Evolutionary conservation across 2,113 vertebrate species (phyloP).

Genomic region (Sisor rabdophorus): DNA sequence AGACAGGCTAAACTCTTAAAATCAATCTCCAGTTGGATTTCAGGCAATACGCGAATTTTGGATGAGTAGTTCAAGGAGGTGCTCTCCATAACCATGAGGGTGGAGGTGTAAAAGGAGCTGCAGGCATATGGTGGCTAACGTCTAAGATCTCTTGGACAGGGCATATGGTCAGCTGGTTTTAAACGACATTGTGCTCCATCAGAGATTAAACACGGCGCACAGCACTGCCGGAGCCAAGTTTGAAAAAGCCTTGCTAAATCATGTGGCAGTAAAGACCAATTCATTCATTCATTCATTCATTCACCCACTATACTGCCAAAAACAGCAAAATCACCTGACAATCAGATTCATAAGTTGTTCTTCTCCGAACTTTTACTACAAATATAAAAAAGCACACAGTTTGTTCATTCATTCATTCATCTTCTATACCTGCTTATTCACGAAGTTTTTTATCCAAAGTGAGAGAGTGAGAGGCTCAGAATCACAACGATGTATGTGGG

Average conservation of each 20-base stretch:
- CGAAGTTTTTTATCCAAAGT: no score
- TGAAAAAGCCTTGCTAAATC: slow-evolving; percentile 6
- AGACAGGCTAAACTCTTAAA: slow-evolving; percentile 36
- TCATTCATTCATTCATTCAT: no score
- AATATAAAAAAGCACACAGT: no score
- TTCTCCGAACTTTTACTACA: no score
- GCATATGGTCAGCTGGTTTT: slow-evolving; percentile 49
- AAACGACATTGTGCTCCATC: slow-evolving; percentile 11
- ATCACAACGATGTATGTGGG: no score
- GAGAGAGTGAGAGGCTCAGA: no score
- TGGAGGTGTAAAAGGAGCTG: slow-evolving; percentile 27
- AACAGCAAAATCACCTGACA: no score
- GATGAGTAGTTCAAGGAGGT: slow-evolving; percentile 13
- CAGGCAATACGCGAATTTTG: slow-evolving; percentile 32
- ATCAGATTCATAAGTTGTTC: no score
- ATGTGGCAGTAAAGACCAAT: neutral
- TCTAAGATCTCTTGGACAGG: slow-evolving; percentile 22
- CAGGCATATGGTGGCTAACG: slow-evolving; percentile 33
- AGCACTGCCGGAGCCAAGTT: slow-evolving; percentile 20
- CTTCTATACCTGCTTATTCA: no score
- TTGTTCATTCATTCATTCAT: no score
- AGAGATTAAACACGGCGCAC: slow-evolving; percentile 44
- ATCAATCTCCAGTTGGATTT: slow-evolving; percentile 28
- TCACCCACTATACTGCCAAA: neutral
- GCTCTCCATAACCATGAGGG: slow-evolving; percentile 29